Evolutionary conservation across 2,888 invertebrate genomes (phyloP).

Genomic region (Drosophila acutilabella): DNA sequence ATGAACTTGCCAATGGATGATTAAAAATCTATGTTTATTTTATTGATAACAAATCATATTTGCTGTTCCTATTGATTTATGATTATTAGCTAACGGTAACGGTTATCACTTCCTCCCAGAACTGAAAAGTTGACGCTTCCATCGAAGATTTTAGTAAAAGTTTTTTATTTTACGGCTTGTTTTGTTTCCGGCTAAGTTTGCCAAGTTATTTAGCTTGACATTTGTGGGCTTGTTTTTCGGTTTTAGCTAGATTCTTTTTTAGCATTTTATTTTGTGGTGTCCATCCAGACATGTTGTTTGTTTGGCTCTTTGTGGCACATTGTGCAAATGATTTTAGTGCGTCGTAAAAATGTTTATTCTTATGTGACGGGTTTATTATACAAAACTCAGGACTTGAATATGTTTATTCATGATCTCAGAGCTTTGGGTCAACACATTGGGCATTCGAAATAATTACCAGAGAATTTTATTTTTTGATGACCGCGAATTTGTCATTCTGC

Average conservation of each 20-base stretch:
- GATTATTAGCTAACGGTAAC: not conserved
- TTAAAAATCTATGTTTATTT: not conserved
- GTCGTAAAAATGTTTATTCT: conserved; percentile 63
- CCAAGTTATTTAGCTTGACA: conserved; percentile 41
- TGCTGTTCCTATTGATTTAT: not conserved
- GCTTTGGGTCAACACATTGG: conserved; percentile 41
- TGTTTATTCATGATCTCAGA: conserved; percentile 61
- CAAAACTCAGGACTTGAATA: conserved; percentile 22
- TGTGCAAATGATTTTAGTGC: conserved; percentile 69
- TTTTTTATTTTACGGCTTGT: conserved; percentile 60
- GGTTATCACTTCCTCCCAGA: conserved; percentile 8
- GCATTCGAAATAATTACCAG: conserved; percentile 67
- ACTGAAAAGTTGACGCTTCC: not conserved
- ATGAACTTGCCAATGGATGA: not conserved
- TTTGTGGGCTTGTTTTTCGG: conserved; percentile 50
- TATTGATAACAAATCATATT: conserved; percentile 1
- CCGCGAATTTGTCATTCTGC: conserved; percentile 51
- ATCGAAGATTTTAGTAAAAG: conserved; percentile 41
- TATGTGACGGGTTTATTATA: conserved; percentile 47
- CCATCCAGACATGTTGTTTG: conserved; percentile 41
- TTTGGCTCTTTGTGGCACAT: conserved; percentile 48
- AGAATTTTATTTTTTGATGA: conserved; percentile 38
- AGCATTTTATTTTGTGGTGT: conserved; percentile 30
- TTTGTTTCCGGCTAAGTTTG: conserved; percentile 59
- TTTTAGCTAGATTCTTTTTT: conserved; percentile 21